These are phyloP conservation scores for Fulmarus glacialis DNA, from an alignment of 2,113 vertebrate species.

Conservation along the genomic window DNA sequence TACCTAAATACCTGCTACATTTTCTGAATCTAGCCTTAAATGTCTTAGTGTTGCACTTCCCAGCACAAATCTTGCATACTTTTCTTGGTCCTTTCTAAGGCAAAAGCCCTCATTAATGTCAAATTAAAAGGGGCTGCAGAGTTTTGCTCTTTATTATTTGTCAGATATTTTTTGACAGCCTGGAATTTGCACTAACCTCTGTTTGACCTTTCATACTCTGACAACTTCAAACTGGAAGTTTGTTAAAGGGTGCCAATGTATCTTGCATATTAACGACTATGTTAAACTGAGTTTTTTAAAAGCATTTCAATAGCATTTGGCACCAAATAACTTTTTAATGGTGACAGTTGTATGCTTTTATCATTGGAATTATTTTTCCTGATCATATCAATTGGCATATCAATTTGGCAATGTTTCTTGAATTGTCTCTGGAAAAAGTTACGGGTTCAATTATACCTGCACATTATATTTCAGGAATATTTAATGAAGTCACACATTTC, in stretches of 20 bases:
- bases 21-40: background rate
- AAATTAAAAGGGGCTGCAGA: background rate
- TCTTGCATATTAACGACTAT: background rate
- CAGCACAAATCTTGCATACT: background rate
- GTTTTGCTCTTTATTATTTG: slow-evolving; percentile 17
- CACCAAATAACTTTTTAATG: background rate
- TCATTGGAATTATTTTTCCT: background rate
- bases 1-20: background rate
- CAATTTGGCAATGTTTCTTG: background rate
- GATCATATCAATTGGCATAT: background rate
- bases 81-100: background rate
- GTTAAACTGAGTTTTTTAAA: background rate
- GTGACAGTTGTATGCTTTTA: background rate
- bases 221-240: background rate
- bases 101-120: background rate
- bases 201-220: background rate
- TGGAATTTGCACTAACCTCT: slow-evolving; percentile 1
- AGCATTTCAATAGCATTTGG: background rate
- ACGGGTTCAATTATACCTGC: background rate
- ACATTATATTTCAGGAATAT: background rate
- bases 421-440: background rate
- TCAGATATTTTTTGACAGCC: slow-evolving; percentile 1
- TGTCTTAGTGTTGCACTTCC: background rate
- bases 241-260: background rate
- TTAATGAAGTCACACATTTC: background rate